Evolutionary conservation across 2,888 invertebrate species (phyloP).

Genomic region (Agrenia bidenticulata): DNA sequence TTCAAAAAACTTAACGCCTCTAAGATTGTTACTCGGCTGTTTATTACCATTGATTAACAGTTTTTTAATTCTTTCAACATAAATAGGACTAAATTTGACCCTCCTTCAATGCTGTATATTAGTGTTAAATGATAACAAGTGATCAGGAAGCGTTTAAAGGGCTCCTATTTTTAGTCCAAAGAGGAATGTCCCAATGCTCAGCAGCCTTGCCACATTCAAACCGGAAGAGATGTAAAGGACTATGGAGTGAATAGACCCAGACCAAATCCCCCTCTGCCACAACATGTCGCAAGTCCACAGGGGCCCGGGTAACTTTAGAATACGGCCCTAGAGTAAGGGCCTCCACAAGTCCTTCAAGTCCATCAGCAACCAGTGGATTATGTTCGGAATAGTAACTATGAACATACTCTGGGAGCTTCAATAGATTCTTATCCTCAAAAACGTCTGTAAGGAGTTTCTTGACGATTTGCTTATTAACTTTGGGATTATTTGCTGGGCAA

Average conservation of each 20-base stretch:
- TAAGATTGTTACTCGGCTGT: too few species aligned
- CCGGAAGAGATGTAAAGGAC: neutral
- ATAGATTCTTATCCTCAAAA: neutral
- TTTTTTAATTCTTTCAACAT: too few species aligned
- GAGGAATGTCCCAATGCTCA: conserved; percentile 1
- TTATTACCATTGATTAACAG: too few species aligned
- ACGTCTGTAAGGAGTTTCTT: neutral
- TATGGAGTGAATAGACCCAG: too few species aligned
- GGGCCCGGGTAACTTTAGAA: neutral
- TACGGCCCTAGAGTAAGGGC: too few species aligned
- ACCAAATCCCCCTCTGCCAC: neutral
- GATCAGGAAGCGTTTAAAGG: too few species aligned
- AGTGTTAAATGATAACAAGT: too few species aligned
- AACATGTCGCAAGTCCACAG: neutral
- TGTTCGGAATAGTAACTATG: neutral
- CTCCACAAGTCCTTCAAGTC: neutral
- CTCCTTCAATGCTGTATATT: too few species aligned
- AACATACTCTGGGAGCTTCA: neutral
- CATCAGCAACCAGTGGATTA: neutral
- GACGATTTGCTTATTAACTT: neutral
- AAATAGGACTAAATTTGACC: too few species aligned
- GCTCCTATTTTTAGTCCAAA: too few species aligned
- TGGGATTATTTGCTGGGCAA: neutral
- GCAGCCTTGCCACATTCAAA: neutral
- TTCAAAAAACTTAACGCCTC: too few species aligned